Evolutionary conservation across 2,888 invertebrate species (phyloP), one percentile per base, ranked within the genome.

Genomic region (Temnothorax rugatulus): DNA sequence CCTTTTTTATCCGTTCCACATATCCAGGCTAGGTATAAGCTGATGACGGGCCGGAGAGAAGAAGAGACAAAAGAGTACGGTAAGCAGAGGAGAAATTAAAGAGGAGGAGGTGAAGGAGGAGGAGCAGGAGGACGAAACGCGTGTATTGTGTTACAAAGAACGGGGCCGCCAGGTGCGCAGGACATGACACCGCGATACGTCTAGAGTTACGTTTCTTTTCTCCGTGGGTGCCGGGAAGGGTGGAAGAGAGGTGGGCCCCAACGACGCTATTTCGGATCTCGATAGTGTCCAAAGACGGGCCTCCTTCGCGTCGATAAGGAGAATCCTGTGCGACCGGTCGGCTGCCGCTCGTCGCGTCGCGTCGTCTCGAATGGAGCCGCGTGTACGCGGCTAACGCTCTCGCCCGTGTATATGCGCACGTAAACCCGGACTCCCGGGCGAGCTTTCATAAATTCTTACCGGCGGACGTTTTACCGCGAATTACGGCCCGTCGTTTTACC

Each of bases 71-170:
- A 68, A 68, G 66, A 29, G 47, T 25, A 47, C 47, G 66, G 44
- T 29, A 29, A 68, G 66, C 38, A n/a, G 57, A 64, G 50, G 29
- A 64, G 41, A 63, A 81, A 57, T 68, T 47, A 68, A 63, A 54
- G 81, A 34, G 61, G 25, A 73, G 59, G 18, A 54, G 50, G 11
- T 11, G 47, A n/a, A 63, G 52, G 79, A 66, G 73, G 84, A 73
- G 84, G 86, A 81, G 44, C 41, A 76, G 85, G 90, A 89, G 83
- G 89, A 90, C 87, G 90, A 89, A 87, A 88, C 91, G 88, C 83
- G 91, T 90, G 91, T 91, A 93, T 94, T 93, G 91, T 92, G 92
- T 94, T 94, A 94, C 94, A 94, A 94, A 94, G 93, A 92, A 90
- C 88, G 90, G 89, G 91, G 90, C 94, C 94, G 94, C 93, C 93